phyloP scores from a whole-genome alignment of 2,797 vertebrate genomes.

The Poeciliopsis gracilis region DNA sequence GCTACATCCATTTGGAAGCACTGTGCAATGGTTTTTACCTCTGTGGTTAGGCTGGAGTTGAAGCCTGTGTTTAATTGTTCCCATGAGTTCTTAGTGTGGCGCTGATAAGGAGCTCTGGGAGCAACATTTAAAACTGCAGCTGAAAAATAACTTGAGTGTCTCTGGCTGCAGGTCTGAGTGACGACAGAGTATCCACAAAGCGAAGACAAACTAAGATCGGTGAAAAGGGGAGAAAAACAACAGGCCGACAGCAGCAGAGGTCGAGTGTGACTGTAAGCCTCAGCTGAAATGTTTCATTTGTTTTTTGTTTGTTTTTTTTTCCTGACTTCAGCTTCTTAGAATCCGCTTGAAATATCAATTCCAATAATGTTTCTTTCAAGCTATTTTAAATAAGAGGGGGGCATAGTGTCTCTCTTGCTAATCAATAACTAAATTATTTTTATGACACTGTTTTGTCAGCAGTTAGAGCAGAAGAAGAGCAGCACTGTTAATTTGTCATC shows the following conservation, averaged over 20 bases:
- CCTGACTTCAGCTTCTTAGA: conserved; percentile 25
- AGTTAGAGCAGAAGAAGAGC: conserved; percentile 41
- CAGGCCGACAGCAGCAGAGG: conserved; percentile 19
- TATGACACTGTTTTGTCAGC: conserved; percentile 44
- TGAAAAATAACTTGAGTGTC: conserved; percentile 85
- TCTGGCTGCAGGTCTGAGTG: conserved; percentile 71
- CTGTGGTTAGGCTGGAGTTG: conserved; percentile 85
- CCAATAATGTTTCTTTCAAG: conserved; percentile 37
- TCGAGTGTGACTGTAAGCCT: conserved; percentile 5
- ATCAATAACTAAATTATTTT: conserved; percentile 55
- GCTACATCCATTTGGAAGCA: conserved; percentile 83
- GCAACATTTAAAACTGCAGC: conserved; percentile 85
- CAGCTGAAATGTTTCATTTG: not conserved
- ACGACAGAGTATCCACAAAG: conserved; percentile 48
- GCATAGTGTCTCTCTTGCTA: conserved; percentile 28
- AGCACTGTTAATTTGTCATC: conserved; percentile 61
- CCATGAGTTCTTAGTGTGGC: conserved; percentile 90
- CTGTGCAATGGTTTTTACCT: conserved; percentile 83
- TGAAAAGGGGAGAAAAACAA: conserved; percentile 8
- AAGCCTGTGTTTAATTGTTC: conserved; percentile 91
- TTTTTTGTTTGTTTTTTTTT: not conserved
- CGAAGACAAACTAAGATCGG: conserved; percentile 19
- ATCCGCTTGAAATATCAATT: conserved; percentile 34
- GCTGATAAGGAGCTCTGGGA: conserved; percentile 94
- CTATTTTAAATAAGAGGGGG: conserved; percentile 26